These are phyloP conservation scores for Xanthorhoe spadicearia DNA, from an alignment of 2,888 invertebrate species.

Conservation along the genomic window DNA sequence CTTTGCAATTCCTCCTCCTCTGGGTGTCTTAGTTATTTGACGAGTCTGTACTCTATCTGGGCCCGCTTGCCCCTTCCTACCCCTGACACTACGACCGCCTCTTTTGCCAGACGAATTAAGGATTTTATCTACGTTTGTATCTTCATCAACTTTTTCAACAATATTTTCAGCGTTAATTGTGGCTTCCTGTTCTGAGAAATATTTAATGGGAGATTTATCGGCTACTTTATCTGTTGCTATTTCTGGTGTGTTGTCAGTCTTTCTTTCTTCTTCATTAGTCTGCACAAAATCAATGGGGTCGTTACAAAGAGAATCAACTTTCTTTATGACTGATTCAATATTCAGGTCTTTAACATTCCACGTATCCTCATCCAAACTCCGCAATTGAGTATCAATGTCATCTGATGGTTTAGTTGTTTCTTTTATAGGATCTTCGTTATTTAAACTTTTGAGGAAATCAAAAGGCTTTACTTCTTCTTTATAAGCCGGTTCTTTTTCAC, in stretches of 20 bases:
- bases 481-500: slow-evolving; percentile 30
- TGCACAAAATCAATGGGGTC: slow-evolving; percentile 61
- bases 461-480: slow-evolving; percentile 27
- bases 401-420: slow-evolving; percentile 28
- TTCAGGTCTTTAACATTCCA: slow-evolving; percentile 92
- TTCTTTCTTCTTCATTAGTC: slow-evolving; percentile 40
- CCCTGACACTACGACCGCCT: slow-evolving; percentile 73
- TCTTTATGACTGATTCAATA: slow-evolving; percentile 92
- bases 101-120: slow-evolving; percentile 57
- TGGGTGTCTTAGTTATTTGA: slow-evolving; percentile 73
- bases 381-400: slow-evolving; percentile 59
- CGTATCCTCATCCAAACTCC: slow-evolving; percentile 88
- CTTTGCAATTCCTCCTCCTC: slow-evolving; percentile 70
- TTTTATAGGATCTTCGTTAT: slow-evolving; percentile 20
- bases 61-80: slow-evolving; percentile 73
- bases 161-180: slow-evolving; percentile 45
- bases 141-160: slow-evolving; percentile 46
- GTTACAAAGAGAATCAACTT: slow-evolving; percentile 88
- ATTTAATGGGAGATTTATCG: slow-evolving; percentile 24
- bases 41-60: slow-evolving; percentile 76
- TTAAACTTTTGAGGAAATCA: slow-evolving; percentile 32
- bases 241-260: slow-evolving; percentile 32
- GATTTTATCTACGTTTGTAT: slow-evolving; percentile 51
- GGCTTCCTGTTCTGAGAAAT: slow-evolving; percentile 29
- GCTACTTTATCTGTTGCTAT: slow-evolving; percentile 20